phyloP scores from a whole-genome alignment of 2,888 invertebrate species.

The Habrosyne pyritoides region DNA sequence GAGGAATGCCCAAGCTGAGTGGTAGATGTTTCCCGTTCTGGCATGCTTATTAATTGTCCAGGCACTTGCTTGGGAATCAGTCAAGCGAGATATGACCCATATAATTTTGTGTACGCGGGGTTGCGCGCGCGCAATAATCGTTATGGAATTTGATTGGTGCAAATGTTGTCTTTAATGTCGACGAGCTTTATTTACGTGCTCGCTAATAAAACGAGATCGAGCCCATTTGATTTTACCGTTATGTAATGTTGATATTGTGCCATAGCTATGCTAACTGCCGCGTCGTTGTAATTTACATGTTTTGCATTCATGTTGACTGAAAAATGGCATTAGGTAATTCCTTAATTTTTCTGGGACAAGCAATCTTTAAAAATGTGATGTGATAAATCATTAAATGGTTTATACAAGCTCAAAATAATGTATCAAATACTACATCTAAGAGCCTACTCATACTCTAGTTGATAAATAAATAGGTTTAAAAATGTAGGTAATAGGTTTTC shows the following conservation, averaged over 20 bases:
- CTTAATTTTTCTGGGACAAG: too few relatives aligned
- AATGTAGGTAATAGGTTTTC: too few relatives aligned
- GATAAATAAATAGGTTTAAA: too few relatives aligned
- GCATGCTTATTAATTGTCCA: slow-evolving; percentile 72
- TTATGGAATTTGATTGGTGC: slow-evolving; percentile 40
- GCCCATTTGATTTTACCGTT: not conserved
- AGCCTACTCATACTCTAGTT: too few relatives aligned
- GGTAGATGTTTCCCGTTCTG: slow-evolving; percentile 67
- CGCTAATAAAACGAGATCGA: not conserved
- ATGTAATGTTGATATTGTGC: not conserved
- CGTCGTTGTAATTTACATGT: not conserved
- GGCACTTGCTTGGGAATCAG: slow-evolving; percentile 74
- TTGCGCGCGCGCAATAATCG: slow-evolving; percentile 29
- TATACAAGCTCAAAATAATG: too few relatives aligned
- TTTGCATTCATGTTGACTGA: too few relatives aligned
- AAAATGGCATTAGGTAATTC: too few relatives aligned
- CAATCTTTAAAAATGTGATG: too few relatives aligned
- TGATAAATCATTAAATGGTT: too few relatives aligned
- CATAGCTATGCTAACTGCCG: not conserved
- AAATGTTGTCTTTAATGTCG: slow-evolving; percentile 26
- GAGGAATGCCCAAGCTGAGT: slow-evolving; percentile 71
- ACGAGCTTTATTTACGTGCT: slow-evolving; percentile 19
- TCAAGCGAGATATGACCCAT: slow-evolving; percentile 50
- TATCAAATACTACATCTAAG: too few relatives aligned
- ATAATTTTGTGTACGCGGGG: slow-evolving; percentile 22